These are phyloP conservation scores for Hassar affinis DNA, from an alignment of 2,113 vertebrate species.

Conservation along the genomic window DNA sequence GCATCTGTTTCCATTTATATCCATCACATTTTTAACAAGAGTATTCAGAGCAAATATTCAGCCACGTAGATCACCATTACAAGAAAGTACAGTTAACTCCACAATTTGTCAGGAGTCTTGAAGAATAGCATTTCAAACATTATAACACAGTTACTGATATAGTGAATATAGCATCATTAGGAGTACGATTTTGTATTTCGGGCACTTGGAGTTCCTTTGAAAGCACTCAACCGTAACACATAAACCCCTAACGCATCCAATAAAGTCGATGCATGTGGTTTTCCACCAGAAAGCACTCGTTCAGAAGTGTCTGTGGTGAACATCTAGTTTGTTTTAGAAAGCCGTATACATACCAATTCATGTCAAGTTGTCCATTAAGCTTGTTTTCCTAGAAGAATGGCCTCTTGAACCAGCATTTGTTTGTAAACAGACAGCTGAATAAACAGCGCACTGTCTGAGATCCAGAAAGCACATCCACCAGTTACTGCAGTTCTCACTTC, in stretches of 20 bases:
- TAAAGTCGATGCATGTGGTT: not conserved
- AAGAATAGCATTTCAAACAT: not conserved
- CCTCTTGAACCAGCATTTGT: slow-evolving; percentile 24
- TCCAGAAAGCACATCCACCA: slow-evolving; percentile 19
- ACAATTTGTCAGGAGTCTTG: not conserved
- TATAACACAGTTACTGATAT: too few species aligned
- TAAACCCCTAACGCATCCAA: not conserved
- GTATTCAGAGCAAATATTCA: not conserved
- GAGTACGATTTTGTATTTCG: not conserved
- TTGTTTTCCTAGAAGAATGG: slow-evolving; percentile 1
- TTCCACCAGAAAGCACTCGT: not conserved
- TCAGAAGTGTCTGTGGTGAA: slow-evolving; percentile 5
- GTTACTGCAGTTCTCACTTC: not conserved
- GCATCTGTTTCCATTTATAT: not conserved
- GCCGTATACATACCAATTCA: not conserved
- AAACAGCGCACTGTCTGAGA: slow-evolving; percentile 12
- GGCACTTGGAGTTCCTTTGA: not conserved
- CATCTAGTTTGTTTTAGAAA: slow-evolving; percentile 20
- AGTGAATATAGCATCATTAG: not conserved
- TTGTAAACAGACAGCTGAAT: slow-evolving; percentile 26
- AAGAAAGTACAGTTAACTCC: not conserved
- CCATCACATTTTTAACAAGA: not conserved
- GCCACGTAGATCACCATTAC: not conserved
- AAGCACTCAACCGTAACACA: not conserved
- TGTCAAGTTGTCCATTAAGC: not conserved